These are phyloP conservation scores for Callinectes sapidus DNA, from an alignment of 2,888 invertebrate genomes.

Conservation along the genomic window DNA sequence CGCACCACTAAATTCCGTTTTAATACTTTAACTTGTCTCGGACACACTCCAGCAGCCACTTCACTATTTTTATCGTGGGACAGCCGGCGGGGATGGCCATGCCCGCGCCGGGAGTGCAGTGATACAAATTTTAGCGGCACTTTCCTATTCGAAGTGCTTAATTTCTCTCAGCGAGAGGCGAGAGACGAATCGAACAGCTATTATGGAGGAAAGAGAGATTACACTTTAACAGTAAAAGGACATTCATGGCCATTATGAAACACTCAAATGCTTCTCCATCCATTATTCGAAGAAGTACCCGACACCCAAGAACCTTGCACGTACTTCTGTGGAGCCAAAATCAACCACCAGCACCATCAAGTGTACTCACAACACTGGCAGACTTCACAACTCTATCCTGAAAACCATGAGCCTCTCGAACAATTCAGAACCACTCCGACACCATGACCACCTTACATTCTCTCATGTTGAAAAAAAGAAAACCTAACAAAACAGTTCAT, in stretches of 20 bases:
- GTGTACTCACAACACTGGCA: background rate
- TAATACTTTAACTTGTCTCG: background rate
- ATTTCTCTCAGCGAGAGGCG: background rate
- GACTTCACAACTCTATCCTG: background rate
- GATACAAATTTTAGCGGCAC: conserved; percentile 4
- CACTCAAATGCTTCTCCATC: background rate
- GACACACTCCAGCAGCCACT: background rate
- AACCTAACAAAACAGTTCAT: background rate
- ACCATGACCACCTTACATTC: background rate
- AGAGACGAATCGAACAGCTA: background rate
- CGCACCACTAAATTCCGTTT: background rate
- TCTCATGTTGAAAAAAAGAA: background rate
- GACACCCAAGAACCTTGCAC: background rate
- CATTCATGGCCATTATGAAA: background rate
- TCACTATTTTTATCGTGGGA: background rate
- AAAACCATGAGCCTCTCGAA: background rate
- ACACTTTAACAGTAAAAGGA: background rate
- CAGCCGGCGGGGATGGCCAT: background rate
- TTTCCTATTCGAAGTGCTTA: background rate
- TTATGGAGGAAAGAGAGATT: background rate
- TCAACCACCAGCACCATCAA: background rate
- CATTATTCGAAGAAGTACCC: background rate
- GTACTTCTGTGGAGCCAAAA: background rate
- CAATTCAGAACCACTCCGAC: background rate
- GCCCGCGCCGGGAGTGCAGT: background rate